phyloP scores from a whole-genome alignment of 2,797 vertebrate genomes.

The Amphiprion clarkii region DNA sequence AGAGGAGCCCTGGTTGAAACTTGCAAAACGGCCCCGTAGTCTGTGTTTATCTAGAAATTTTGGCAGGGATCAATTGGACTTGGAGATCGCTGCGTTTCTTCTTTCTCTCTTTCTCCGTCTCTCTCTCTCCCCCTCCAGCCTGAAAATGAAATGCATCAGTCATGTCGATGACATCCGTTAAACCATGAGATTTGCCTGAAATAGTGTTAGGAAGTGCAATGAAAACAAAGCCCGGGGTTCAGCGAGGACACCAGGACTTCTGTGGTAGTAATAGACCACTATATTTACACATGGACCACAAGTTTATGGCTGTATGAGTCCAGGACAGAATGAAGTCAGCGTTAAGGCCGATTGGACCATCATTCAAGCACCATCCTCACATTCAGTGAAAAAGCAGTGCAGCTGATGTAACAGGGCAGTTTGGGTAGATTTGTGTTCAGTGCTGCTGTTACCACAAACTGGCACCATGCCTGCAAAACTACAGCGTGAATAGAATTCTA shows the following conservation, averaged over 20 bases:
- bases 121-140: slow-evolving; percentile 17
- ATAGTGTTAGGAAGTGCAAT: slow-evolving; percentile 35
- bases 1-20: slow-evolving; percentile 64
- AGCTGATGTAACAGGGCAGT: background rate
- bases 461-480: too few relatives aligned
- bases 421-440: too few relatives aligned
- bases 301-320: background rate
- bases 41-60: slow-evolving; percentile 59
- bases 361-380: slow-evolving; percentile 5
- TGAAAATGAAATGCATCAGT: slow-evolving; percentile 45
- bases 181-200: slow-evolving; percentile 36
- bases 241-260: slow-evolving; percentile 17
- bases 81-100: slow-evolving; percentile 61
- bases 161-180: slow-evolving; percentile 44
- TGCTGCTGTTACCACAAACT: too few relatives aligned
- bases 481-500: too few relatives aligned
- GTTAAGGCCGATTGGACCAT: background rate
- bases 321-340: slow-evolving; percentile 1
- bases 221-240: slow-evolving; percentile 47
- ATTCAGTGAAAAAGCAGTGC: background rate
- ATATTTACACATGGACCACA: slow-evolving; percentile 25
- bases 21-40: slow-evolving; percentile 43
- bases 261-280: slow-evolving; percentile 5
- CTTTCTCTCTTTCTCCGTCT: slow-evolving; percentile 7
- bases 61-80: slow-evolving; percentile 59